Base-by-base conservation (phyloP, 1,140 invertebrate genomes). In the Yoshiicerus persimilis region DNA sequence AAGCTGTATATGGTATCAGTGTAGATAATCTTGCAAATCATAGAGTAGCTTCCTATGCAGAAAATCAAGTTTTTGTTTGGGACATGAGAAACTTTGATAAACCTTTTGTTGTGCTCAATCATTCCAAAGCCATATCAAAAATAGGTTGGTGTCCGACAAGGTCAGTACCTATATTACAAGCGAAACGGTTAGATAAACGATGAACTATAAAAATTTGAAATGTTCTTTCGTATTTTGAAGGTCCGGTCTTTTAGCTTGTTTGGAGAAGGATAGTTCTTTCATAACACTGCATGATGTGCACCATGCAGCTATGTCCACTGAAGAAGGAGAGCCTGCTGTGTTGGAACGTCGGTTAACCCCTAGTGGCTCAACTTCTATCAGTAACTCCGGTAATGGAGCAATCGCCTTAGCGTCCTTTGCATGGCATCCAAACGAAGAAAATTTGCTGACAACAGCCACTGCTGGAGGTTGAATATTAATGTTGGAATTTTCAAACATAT, bases 41-140 rank as follows among this genome's bases (percentile, higher is more conserved):
- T 92, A 94, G 96, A 91, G 91, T 98, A 9, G 97, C 97, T 85
- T 97, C 97, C 41, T 96, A 95, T 92, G 93, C 95, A 80, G 97
- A 99, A 70, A 96, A 95, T 91, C 94, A 95, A 90, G 95, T 97
- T 75, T 95, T 94, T 75, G 94, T 98, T 70, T 98, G 97, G 97
- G 97, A 99, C 93, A 94, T 95, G 38, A 93, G 97, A 84, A 96
- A 95, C 91, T 96, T 98, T 92, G 96, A 97, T 90, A 96, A 97
- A 92, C 97, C 97, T 11, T 94, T 98, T 83, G 93, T 96, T 16
- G 94, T 95, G 39, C 93, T 97, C 80, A 94, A 94, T 86, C 96
- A 97, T 90, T 93, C 92, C 25, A 95, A 95, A 91, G 94, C 94
- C 88, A 94, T 97, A 75, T 93, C 94, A 20, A 96, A 97, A 93